Percentiles rank a stretch among this genome's conserved stretches.
These are phyloP conservation scores for Scleropages formosus DNA, from an alignment of 2,797 vertebrate species.

Conservation along the genomic window DNA sequence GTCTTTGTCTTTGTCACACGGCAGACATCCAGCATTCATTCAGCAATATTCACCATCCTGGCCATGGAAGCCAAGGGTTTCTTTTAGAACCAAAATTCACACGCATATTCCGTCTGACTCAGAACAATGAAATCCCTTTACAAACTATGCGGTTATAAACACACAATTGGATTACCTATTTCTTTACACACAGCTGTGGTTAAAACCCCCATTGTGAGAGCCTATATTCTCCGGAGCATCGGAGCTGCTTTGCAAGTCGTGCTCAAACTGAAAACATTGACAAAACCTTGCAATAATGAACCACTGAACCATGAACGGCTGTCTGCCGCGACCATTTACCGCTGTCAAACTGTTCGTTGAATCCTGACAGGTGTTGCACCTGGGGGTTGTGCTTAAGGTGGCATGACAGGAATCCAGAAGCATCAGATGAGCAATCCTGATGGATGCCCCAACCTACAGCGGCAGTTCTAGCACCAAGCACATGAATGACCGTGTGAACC, in stretches of 20 bases:
- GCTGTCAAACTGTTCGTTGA: conserved; percentile 1
- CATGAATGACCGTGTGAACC: neutral
- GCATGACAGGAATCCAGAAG: neutral
- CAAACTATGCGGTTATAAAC: neutral
- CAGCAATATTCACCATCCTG: neutral
- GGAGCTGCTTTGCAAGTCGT: neutral
- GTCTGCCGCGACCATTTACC: neutral
- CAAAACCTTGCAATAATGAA: neutral
- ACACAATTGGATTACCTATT: neutral
- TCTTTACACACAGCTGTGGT: neutral
- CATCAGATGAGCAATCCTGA: neutral
- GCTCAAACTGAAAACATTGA: neutral
- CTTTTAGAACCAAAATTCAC: neutral
- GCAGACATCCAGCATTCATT: neutral
- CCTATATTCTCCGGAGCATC: neutral
- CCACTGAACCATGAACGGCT: neutral
- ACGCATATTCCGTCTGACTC: neutral
- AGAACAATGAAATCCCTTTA: neutral
- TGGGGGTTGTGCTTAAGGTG: neutral
- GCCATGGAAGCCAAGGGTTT: neutral
- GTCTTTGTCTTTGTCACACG: neutral
- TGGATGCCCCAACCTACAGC: neutral
- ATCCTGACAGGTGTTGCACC: neutral
- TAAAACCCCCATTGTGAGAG: neutral
- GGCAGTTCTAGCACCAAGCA: neutral